A percentile compares a stretch with the other conserved stretches of the same genome.
phyloP scores from a whole-genome alignment of 2,888 invertebrate genomes.

The Caenorhabditis zanzibari region DNA sequence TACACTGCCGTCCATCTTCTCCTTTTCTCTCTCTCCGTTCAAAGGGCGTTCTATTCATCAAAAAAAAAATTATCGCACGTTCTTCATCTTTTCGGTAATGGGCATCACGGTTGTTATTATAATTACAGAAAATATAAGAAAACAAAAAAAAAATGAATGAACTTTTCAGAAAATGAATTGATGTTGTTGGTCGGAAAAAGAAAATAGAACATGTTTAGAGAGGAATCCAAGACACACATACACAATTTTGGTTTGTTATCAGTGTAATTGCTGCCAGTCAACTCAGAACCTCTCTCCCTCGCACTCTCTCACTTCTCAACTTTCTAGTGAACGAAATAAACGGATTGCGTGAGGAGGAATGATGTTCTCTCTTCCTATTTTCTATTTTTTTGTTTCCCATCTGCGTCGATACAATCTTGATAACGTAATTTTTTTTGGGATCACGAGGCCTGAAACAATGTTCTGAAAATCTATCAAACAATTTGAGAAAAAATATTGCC shows the following conservation, averaged over 20 bases:
- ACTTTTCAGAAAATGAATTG: constrained; percentile 3
- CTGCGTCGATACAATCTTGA: constrained; percentile 10
- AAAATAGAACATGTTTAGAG: constrained; percentile 29
- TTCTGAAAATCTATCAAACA: not conserved
- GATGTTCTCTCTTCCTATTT: constrained; percentile 13
- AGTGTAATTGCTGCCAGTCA: constrained; percentile 42
- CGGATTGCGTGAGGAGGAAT: constrained; percentile 10
- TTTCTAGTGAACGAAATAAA: constrained; percentile 13
- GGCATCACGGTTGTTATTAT: constrained; percentile 35
- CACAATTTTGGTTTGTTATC: constrained; percentile 34
- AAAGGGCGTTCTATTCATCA: not conserved
- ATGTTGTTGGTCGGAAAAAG: not conserved
- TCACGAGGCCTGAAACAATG: constrained; percentile 1
- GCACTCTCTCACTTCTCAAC: constrained; percentile 14
- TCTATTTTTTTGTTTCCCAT: constrained; percentile 8
- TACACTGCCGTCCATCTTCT: constrained; percentile 44
- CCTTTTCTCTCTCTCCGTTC: not conserved
- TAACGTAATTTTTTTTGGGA: not conserved
- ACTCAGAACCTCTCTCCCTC: constrained; percentile 28
- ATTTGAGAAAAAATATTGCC: not conserved
- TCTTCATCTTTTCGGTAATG: constrained; percentile 7
- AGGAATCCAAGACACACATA: constrained; percentile 20
- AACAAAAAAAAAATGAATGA: constrained; percentile 12
- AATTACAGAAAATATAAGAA: constrained; percentile 3
- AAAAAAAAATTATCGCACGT: constrained; percentile 27